phyloP scores from a whole-genome alignment of 2,888 invertebrate species.

The Punctoribates punctum region DNA sequence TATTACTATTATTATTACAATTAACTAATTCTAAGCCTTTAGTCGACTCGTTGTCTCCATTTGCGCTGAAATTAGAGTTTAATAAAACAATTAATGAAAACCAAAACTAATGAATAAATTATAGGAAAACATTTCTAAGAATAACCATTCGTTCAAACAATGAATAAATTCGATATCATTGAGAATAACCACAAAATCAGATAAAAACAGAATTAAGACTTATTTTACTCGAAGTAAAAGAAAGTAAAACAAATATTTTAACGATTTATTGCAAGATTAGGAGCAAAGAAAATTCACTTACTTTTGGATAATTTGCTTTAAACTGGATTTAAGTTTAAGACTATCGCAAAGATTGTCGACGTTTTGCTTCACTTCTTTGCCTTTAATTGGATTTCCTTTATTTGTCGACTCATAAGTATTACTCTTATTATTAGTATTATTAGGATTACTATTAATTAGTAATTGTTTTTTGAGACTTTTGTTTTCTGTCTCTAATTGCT shows the following conservation, averaged over 20 bases:
- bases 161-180: no score
- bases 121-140: no score
- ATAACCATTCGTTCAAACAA: no score
- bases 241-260: neutral
- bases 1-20: neutral
- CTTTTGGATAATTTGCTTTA: conserved; percentile 10
- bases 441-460: conserved; percentile 29
- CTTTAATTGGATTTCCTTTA: conserved; percentile 10
- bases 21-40: neutral
- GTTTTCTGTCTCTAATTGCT: conserved; percentile 49
- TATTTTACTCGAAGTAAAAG: neutral
- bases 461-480: conserved; percentile 45
- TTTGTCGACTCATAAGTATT: neutral
- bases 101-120: neutral
- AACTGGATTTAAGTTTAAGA: conserved; percentile 27
- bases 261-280: neutral
- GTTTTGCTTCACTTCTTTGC: neutral
- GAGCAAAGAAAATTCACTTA: neutral
- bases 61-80: neutral
- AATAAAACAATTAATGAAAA: neutral
- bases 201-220: neutral
- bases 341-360: conserved; percentile 31
- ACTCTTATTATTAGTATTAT: neutral
- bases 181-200: no score
- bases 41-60: neutral